Evolutionary conservation across 2,113 vertebrate species (phyloP), one percentile per base, ranked within the genome.

Genomic region (Gymnobelideus leadbeateri): DNA sequence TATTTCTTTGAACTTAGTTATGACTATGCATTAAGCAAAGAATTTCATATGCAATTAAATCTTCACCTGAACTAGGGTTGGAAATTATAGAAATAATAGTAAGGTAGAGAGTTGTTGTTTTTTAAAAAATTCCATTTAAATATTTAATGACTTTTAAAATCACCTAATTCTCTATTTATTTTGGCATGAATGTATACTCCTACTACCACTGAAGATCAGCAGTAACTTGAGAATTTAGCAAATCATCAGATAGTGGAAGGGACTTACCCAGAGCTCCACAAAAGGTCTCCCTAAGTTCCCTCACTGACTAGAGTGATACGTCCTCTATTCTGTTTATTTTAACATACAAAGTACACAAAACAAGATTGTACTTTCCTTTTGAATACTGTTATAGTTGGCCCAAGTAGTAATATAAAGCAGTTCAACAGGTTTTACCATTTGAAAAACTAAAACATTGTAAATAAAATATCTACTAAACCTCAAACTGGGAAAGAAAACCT

Each of bases 401-500:
- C 94, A 77, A 54, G 84, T 96, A 89, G 95, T 90, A 96, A 95
- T 54, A 91, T 4, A 96, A 98, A 97, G 91, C 92, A 95, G 84
- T 90, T 95, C 90, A 96, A 96, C 95, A 95, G 96, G 95, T 97
- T 97, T 94, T 84, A 54, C 94, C 61, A 24, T 96, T 95, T 95
- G 89, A 96, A 52, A 96, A 95, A 96, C 84, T 95, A 94, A 96
- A 96, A 84, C n/a, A 43, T 84, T 43, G 37, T 84, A 84, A 84
- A 97, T 96, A 94, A 95, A 97, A 96, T 89, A 94, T 55, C 93
- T 96, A 61, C 91, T 97, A 96, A 95, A 12, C 90, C 95, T 96
- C 95, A 96, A 94, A 84, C 84, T 26, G 90, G 77, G 95, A 96
- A 96, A 50, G 61, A 95, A 97, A 93, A 49, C 92, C 95, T 57